Percentiles rank a stretch among this genome's conserved stretches.
phyloP scores from a whole-genome alignment of 2,113 vertebrate genomes.

The Theristicus caerulescens region DNA sequence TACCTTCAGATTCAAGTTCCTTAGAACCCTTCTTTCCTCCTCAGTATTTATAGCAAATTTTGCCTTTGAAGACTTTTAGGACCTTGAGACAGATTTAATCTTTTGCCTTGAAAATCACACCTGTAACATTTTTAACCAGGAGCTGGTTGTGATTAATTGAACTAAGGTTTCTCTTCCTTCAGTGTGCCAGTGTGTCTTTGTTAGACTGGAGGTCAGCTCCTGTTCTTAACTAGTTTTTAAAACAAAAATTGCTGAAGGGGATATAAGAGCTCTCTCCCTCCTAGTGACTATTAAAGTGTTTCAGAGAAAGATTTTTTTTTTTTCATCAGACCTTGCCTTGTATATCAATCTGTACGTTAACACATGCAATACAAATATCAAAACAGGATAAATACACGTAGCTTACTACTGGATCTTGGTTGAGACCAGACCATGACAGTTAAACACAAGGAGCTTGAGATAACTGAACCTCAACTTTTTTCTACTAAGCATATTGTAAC shows the following conservation, averaged over 20 bases:
- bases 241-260: not conserved
- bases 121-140: not conserved
- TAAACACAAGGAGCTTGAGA: not conserved
- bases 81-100: not conserved
- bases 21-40: not conserved
- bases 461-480: not conserved
- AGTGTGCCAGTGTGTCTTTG: not conserved
- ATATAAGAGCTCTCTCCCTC: not conserved
- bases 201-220: not conserved
- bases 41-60: not conserved
- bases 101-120: not conserved
- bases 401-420: not conserved
- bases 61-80: not conserved
- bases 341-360: not conserved
- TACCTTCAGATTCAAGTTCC: not conserved
- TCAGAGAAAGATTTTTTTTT: not conserved
- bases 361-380: not conserved
- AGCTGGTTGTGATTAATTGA: not conserved
- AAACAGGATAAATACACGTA: not conserved
- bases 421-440: not conserved
- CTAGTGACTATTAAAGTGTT: not conserved
- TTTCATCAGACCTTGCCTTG: not conserved
- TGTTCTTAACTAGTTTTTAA: not conserved
- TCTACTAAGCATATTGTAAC: not conserved
- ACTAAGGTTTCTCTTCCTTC: not conserved